These are phyloP conservation scores for Megaleporinus macrocephalus DNA, from an alignment of 2,113 vertebrate species.

Conservation along the genomic window DNA sequence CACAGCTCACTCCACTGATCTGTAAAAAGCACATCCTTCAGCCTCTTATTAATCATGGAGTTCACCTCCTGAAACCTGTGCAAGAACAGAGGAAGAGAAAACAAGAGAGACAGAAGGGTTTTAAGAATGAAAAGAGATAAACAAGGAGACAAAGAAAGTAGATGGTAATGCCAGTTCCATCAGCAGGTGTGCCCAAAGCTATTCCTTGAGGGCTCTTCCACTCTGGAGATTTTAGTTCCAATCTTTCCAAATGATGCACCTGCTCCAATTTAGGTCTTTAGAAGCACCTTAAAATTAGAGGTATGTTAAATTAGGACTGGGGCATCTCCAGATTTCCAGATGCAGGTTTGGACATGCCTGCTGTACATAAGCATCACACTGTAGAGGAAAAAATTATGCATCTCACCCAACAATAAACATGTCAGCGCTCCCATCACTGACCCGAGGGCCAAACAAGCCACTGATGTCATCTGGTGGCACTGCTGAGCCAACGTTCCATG, in stretches of 20 bases:
- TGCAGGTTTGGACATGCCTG: conserved; percentile 61
- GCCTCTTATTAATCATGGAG: conserved; percentile 94
- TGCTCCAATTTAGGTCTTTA: conserved; percentile 20
- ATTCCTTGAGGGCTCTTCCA: not conserved
- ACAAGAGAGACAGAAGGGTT: conserved; percentile 40
- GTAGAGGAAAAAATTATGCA: not conserved
- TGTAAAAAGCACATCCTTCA: conserved; percentile 96
- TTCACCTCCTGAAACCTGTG: conserved; percentile 95
- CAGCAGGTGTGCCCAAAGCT: not conserved
- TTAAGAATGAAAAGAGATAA: conserved; percentile 34
- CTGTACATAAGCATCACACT: not conserved
- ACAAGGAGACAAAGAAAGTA: not conserved
- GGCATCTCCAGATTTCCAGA: conserved; percentile 20
- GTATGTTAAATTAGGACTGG: not conserved
- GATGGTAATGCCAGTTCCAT: not conserved
- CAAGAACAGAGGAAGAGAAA: conserved; percentile 10
- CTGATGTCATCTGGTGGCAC: conserved; percentile 92
- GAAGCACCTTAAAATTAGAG: not conserved
- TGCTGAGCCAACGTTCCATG: conserved; percentile 96
- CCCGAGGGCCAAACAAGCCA: conserved; percentile 87
- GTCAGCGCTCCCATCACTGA: conserved; percentile 81
- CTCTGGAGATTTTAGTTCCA: conserved; percentile 13
- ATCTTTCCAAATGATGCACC: conserved; percentile 26
- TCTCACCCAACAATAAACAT: conserved; percentile 96
- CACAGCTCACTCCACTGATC: conserved; percentile 97